Percentiles rank a stretch among this genome's conserved stretches.
Evolutionary conservation across 1,140 invertebrate genomes (phyloP).

Genomic region (Mamestra configurata): DNA sequence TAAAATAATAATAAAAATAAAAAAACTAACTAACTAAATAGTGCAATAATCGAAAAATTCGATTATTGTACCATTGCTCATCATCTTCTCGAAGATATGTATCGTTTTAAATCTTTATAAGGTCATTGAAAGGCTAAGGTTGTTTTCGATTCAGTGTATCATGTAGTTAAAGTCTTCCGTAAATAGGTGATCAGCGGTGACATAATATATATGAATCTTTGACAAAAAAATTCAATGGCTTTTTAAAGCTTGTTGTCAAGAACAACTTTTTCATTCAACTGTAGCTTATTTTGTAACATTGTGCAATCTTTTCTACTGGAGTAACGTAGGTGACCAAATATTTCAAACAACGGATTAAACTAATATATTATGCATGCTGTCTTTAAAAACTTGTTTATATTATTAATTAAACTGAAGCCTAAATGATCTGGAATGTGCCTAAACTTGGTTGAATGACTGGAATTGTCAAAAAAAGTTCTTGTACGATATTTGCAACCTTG

Average conservation of each 20-base stretch:
- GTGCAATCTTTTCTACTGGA: constrained; percentile 5
- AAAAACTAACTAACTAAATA: no score
- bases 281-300: neutral
- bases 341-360: constrained; percentile 10
- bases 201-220: no score
- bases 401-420: neutral
- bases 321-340: neutral
- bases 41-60: no score
- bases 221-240: neutral
- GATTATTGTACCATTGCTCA: no score
- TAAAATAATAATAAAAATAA: no score
- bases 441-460: neutral
- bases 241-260: neutral
- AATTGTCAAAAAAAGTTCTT: neutral
- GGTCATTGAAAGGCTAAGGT: no score
- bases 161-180: no score
- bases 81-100: no score
- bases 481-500: neutral
- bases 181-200: no score
- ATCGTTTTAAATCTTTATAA: no score
- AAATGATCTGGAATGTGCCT: neutral
- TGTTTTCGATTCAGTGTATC: no score
- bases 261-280: neutral
- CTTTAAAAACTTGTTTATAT: neutral
- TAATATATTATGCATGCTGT: constrained; percentile 2